Evolutionary conservation across 2,888 invertebrate genomes (phyloP), one percentile per base, ranked within the genome.

Genomic region (Hypomecis punctinalis): DNA sequence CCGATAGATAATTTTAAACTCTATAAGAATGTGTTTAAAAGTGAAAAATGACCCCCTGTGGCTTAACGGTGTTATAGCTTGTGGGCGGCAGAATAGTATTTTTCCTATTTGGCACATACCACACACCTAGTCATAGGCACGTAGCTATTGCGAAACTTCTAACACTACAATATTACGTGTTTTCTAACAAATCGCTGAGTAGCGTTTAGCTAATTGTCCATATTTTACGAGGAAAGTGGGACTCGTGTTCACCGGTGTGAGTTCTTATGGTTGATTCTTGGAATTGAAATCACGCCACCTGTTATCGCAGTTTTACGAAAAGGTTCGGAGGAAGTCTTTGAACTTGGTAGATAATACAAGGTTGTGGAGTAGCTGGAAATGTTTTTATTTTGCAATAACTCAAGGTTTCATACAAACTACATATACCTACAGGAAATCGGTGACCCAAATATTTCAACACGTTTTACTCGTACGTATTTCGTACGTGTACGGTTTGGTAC

Each of bases 281-380:
- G 76, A 77, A 77, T 45, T 60, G 1, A 43, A 69, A 73, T 72
- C 74, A 69, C 71, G 75, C 75, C 71, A 76, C 59, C 58, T 42
- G 46, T 59, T 63, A 64, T 56, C 56, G 51, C 40, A 33, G 13
- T 46, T 39, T 11, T 52, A 23, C 36, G 36, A 45, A 58, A 51
- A 58, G 11, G 37, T 42, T 43, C n/a, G 35, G n/a, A 51, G 8
- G 49, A 51, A 52, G 40, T 40, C 40, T 46, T 46, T 37, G 49
- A 37, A 49, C 49, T 49, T 36, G 10, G 10, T 47, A 33, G 43
- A 47, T 47, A n/a, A 46, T 46, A 9, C 7, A 0, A 23, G 23
- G 42, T 42, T 10, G 5, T 10, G 5, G 42, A 4, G n/a, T n/a
- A 42, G 5, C 11, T 13, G 8, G 46, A 46, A 46, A 23, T 23